A percentile compares a stretch with the other conserved stretches of the same genome.
phyloP scores from a whole-genome alignment of 2,797 vertebrate species.

The Dermochelys coriacea region DNA sequence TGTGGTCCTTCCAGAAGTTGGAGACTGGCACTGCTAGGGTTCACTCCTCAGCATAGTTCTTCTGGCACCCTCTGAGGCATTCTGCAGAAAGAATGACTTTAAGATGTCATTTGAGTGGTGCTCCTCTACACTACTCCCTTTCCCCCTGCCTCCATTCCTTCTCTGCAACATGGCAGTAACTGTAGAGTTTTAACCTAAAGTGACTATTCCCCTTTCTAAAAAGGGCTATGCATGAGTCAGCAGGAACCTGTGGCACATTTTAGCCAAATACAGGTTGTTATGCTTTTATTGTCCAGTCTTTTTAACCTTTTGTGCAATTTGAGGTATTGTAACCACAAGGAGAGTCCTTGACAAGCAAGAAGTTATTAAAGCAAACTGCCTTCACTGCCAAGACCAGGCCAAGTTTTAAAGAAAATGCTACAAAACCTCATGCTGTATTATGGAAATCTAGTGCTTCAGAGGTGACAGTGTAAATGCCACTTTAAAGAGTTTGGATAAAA shows the following conservation, averaged over 20 bases:
- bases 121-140: neutral
- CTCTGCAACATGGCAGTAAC: fast-evolving
- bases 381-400: slow-evolving; percentile 8
- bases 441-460: neutral
- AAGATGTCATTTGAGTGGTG: neutral
- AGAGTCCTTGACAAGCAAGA: neutral
- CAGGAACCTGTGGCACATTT: neutral
- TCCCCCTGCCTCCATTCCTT: neutral
- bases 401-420: neutral
- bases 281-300: neutral
- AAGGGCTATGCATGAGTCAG: neutral
- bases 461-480: neutral
- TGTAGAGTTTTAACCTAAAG: neutral
- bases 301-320: neutral
- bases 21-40: neutral
- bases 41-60: neutral
- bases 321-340: neutral
- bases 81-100: neutral
- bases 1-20: neutral
- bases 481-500: too few relatives aligned
- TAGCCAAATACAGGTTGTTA: neutral
- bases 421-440: neutral
- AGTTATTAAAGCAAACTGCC: neutral
- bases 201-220: neutral
- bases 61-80: fast-evolving